A percentile compares a stretch with the other conserved stretches of the same genome.
These are phyloP conservation scores for Camponotus vicinus DNA, from an alignment of 1,140 invertebrate genomes.

Conservation along the genomic window DNA sequence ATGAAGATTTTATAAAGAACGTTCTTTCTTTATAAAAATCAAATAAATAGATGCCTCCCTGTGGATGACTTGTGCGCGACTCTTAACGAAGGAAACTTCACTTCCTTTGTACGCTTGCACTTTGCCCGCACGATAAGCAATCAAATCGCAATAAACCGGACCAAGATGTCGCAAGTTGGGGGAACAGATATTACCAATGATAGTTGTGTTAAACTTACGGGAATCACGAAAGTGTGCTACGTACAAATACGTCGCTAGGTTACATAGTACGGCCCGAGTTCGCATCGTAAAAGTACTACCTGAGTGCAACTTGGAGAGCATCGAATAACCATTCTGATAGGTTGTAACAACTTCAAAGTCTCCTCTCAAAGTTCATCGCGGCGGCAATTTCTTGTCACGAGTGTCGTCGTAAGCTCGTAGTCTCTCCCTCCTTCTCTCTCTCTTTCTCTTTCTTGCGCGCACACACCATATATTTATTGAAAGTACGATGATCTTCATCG, in stretches of 20 bases:
- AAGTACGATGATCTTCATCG: not conserved
- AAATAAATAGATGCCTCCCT: not conserved
- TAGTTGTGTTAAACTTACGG: constrained; percentile 43
- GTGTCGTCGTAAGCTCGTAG: constrained; percentile 14
- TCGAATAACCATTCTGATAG: constrained; percentile 42
- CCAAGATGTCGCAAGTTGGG: constrained; percentile 31
- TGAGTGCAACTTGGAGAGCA: constrained; percentile 21
- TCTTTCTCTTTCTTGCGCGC: not conserved
- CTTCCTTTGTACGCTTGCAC: not conserved
- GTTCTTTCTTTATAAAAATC: constrained; percentile 27
- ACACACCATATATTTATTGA: not conserved
- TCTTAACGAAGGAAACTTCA: constrained; percentile 57
- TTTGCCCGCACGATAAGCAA: constrained; percentile 50
- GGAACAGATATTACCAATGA: constrained; percentile 50
- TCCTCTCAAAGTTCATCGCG: constrained; percentile 54
- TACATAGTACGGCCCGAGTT: constrained; percentile 8
- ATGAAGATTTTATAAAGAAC: not conserved
- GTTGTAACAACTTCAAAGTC: constrained; percentile 64
- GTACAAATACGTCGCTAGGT: constrained; percentile 39
- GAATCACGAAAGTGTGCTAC: constrained; percentile 39
- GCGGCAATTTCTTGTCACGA: constrained; percentile 50
- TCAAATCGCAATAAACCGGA: constrained; percentile 60
- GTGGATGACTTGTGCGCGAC: constrained; percentile 25
- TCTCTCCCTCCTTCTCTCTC: not conserved
- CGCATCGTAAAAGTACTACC: constrained; percentile 64